Evolutionary conservation across 2,888 invertebrate genomes (phyloP).

Genomic region (Acanthosepion esculentum): DNA sequence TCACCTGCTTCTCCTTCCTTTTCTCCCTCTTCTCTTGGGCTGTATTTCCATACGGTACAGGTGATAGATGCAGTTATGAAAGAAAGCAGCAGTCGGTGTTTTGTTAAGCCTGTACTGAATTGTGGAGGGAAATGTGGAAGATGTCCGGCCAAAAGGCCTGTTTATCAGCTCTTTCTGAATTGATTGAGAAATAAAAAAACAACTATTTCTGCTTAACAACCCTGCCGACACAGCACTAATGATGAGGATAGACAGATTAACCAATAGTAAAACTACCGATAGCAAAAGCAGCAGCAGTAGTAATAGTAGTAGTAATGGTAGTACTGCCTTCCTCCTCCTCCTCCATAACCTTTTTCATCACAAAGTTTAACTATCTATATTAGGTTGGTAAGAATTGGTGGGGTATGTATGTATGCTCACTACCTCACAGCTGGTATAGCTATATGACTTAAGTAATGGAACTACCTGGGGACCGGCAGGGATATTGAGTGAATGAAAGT

Average conservation of each 20-base stretch:
- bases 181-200: background rate
- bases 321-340: background rate
- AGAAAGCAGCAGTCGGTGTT: background rate
- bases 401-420: background rate
- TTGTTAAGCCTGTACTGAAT: background rate
- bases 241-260: background rate
- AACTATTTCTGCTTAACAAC: background rate
- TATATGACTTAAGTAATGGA: slow-evolving; percentile 1
- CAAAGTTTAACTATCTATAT: slow-evolving; percentile 6
- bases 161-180: background rate
- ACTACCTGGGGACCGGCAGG: slow-evolving; percentile 41
- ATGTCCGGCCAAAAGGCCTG: background rate
- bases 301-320: background rate
- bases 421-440: background rate
- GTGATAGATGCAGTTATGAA: background rate
- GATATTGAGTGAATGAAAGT: slow-evolving; percentile 16
- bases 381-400: slow-evolving; percentile 8
- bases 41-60: background rate
- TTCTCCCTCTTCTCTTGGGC: background rate
- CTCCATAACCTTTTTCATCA: background rate
- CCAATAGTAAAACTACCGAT: background rate
- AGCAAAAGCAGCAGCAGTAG: background rate
- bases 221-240: slow-evolving; percentile 16
- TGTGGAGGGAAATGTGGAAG: background rate
- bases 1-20: background rate